Conservation (phyloP, 2,113 vertebrate species). For the Macrotus californicus region DNA sequence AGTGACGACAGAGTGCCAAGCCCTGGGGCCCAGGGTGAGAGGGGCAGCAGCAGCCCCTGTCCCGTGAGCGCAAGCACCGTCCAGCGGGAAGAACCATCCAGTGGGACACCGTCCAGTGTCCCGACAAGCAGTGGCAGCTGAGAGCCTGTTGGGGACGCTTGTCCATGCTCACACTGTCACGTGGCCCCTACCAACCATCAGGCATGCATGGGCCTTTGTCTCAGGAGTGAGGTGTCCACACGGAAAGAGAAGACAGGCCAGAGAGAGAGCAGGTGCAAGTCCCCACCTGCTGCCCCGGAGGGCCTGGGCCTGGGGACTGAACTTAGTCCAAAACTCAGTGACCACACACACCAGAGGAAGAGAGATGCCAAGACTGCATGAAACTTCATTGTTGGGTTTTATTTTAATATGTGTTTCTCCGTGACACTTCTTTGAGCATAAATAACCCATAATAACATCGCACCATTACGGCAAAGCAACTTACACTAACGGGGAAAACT, state of each 20-base stretch:
- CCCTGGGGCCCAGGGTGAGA: rapidly evolving
- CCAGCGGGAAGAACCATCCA: rapidly evolving
- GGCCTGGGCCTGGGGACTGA: too few species aligned
- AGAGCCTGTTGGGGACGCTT: rapidly evolving
- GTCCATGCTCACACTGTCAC: neutral
- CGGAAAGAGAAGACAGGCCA: neutral
- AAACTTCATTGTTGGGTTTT: neutral
- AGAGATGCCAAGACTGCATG: neutral
- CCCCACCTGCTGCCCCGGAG: too few species aligned
- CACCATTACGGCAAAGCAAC: neutral
- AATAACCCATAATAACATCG: neutral
- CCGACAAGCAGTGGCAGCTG: rapidly evolving
- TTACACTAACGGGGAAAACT: neutral
- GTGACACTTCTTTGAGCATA: neutral
- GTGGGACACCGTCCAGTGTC: too few species aligned
- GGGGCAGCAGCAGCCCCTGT: neutral
- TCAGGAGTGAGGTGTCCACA: neutral
- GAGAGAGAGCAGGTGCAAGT: neutral
- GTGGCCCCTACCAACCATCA: neutral
- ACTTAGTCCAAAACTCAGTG: neutral
- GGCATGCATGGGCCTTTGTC: rapidly evolving
- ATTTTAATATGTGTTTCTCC: neutral
- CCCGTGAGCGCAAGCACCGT: rapidly evolving
- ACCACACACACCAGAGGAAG: rapidly evolving
- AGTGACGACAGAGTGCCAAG: neutral